phyloP scores from a whole-genome alignment of 2,113 vertebrate genomes.

The Microcebus lehilahytsara region DNA sequence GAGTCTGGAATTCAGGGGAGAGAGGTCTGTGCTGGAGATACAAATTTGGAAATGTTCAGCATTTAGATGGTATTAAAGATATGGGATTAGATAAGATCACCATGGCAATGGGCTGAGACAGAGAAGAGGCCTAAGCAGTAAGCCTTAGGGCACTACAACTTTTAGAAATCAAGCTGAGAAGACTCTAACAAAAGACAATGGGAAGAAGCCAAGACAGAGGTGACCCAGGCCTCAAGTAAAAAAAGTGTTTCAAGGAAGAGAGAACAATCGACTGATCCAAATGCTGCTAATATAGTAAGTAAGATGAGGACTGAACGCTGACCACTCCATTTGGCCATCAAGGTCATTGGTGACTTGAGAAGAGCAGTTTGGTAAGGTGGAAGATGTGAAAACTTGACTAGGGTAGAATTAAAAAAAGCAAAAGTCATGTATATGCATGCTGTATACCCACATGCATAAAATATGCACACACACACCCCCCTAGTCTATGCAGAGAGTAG shows the following conservation, averaged over 20 bases:
- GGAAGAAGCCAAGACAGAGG: neutral
- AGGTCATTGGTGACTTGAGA: neutral
- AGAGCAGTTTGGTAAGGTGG: neutral
- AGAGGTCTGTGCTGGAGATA: neutral
- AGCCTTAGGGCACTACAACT: neutral
- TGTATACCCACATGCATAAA: neutral
- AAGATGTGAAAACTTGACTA: neutral
- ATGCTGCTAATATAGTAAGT: neutral
- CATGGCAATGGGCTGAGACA: neutral
- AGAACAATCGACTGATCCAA: neutral
- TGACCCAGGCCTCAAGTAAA: neutral
- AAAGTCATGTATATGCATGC: neutral
- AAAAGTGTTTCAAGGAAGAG: neutral
- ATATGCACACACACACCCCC: neutral
- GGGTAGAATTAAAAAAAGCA: neutral
- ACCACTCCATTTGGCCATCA: neutral
- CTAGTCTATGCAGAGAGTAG: neutral
- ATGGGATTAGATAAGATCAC: neutral
- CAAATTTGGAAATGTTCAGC: neutral
- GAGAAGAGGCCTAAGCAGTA: neutral
- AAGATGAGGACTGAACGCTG: neutral
- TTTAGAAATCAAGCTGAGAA: neutral
- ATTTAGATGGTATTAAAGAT: neutral
- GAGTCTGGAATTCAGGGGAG: neutral
- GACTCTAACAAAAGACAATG: neutral